These are phyloP conservation scores for Cantharis rufa DNA, from an alignment of 2,888 invertebrate species.

Conservation along the genomic window DNA sequence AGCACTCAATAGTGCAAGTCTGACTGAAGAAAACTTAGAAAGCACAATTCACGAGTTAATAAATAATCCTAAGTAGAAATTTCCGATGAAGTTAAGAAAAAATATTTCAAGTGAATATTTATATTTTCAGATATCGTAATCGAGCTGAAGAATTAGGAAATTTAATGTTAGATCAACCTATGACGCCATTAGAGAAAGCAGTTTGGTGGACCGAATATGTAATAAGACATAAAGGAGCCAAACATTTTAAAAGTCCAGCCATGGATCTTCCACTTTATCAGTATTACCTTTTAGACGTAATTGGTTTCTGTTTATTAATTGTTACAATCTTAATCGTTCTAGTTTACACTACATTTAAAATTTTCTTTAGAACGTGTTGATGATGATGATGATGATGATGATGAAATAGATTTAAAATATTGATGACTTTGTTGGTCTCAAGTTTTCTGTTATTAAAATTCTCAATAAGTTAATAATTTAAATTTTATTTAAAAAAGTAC, in stretches of 20 bases:
- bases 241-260: slow-evolving; percentile 35
- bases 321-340: not conserved
- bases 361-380: too few species aligned
- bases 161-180: slow-evolving; percentile 39
- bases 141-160: slow-evolving; percentile 29
- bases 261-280: slow-evolving; percentile 35
- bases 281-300: slow-evolving; percentile 39
- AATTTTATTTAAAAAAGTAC: too few species aligned
- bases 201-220: slow-evolving; percentile 47
- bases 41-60: slow-evolving; percentile 41
- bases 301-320: not conserved
- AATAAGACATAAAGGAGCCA: slow-evolving; percentile 40
- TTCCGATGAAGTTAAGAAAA: not conserved
- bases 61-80: slow-evolving; percentile 39
- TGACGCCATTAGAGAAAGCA: slow-evolving; percentile 40
- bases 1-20: slow-evolving; percentile 26
- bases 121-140: slow-evolving; percentile 40
- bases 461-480: not conserved
- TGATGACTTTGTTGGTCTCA: not conserved
- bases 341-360: not conserved
- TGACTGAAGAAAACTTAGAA: slow-evolving; percentile 38
- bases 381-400: too few species aligned
- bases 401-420: too few species aligned
- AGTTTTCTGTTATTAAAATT: not conserved
- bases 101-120: not conserved